Evolutionary conservation across 2,113 vertebrate species (phyloP), one percentile per base, ranked within the genome.

Genomic region (Saguinus midas): DNA sequence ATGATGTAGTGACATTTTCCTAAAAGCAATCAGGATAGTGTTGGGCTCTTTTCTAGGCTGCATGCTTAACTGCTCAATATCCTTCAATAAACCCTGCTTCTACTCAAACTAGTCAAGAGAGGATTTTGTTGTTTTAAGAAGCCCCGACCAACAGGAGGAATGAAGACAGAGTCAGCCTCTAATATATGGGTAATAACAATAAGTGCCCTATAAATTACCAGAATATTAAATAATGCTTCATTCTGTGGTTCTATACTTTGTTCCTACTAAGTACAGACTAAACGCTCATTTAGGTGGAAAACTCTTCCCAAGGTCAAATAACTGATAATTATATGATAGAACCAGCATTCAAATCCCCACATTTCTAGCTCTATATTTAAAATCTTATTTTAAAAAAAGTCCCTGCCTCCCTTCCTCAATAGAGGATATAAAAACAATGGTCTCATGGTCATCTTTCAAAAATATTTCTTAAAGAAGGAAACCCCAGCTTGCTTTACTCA

Each of bases 81-180:
- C 35, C 66, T 92, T 78, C 20, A 83, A 40, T 72, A 92, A 93
- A 79, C 58, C 82, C 87, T 91, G 37, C n/a, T 85, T 85, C 86
- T 96, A 37, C 48, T 90, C 81, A 52, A 80, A 92, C 32, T 55
- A 80, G n/a, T 32, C 55, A 86, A 86, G 43, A 25, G 29, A 45
- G 14, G 25, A 64, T 55, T 61, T 32, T 87, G 17, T 57, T 90
- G 48, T 87, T 75, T 18, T 14, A 93, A 92, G 45, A 87, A 50
- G 6, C 27, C 18, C 8, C 43, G 29, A 68, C 1, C 11, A 70
- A 81, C 32, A 57, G n/a, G 20, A 95, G 14, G 6, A 57, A 68
- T 84, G 64, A 48, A 37, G 52, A 92, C 4, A 94, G 12, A 64
- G 40, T 32, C 27, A 78, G 27, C 10, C 58, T 57, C 40, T 75